Evolutionary conservation across 2,113 vertebrate genomes (phyloP), one percentile per base, ranked within the genome.

Genomic region (Lophochroa leadbeateri): DNA sequence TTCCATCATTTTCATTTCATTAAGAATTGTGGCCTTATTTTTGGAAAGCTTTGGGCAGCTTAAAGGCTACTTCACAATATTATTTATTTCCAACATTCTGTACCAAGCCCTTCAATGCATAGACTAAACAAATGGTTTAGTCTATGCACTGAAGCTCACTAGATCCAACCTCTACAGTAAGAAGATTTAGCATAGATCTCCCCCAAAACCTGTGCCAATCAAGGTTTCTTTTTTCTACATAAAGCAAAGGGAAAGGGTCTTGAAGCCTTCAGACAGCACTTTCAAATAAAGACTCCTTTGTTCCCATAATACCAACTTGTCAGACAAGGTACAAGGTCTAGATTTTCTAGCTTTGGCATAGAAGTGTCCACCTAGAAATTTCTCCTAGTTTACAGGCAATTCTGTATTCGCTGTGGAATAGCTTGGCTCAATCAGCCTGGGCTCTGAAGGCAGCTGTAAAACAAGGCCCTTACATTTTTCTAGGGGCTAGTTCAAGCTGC

Each of bases 331-430:
- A 29, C 5, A 35, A 79, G 41, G 19, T 44, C 28, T 67, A 63
- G 55, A 78, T 63, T 72, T 83, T 49, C 71, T 55, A 96, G 39
- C 39, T 79, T 10, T 61, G 24, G 53, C 65, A 78, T 27, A 76
- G 88, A 76, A 65, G 58, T 77, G 75, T 17, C 21, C 82, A 91
- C 84, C 83, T 82, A 95, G 80, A 94, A 91, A 87, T 86, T 85
- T 89, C 86, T 69, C 69, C 70, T 61, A 64, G 43, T 63, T 60
- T 64, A 80, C n/a, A 81, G 14, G 43, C 53, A 76, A 57, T 94
- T 87, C 92, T 86, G 43, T 44, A 65, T 58, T 68, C 16, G 6
- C 74, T 76, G 53, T 57, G 87, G 57, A 92, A 82, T 7, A 75
- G 76, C 44, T 58, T 39, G 16, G 13, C 6, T 10, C 72, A 75